Evolutionary conservation across 2,113 vertebrate genomes (phyloP).

Genomic region (Circaetus gallicus): DNA sequence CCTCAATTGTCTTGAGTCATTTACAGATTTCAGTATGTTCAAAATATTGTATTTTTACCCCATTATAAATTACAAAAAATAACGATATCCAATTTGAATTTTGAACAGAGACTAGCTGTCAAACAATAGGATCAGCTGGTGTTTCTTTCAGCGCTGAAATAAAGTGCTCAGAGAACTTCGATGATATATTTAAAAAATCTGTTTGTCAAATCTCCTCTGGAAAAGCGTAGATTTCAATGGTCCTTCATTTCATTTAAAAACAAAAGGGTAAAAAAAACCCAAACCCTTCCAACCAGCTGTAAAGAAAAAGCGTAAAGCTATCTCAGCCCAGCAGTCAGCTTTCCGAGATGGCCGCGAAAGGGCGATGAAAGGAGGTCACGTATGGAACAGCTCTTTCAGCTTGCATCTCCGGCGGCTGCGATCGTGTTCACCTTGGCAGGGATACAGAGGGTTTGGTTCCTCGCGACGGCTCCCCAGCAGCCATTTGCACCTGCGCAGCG

Average conservation of each 20-base stretch:
- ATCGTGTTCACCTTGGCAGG: neutral
- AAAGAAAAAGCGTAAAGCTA: neutral
- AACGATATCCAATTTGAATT: neutral
- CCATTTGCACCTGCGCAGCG: neutral
- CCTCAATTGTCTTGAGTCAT: neutral
- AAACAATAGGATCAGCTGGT: neutral
- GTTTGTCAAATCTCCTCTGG: neutral
- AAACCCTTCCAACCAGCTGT: neutral
- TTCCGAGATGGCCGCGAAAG: neutral
- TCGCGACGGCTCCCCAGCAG: neutral
- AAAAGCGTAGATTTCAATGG: neutral
- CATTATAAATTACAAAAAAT: neutral
- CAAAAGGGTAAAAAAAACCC: neutral
- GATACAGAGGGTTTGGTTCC: neutral
- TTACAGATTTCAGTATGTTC: neutral
- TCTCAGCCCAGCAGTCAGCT: neutral
- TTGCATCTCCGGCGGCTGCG: neutral
- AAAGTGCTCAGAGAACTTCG: neutral
- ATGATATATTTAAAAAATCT: neutral
- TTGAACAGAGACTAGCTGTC: neutral
- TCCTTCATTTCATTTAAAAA: neutral
- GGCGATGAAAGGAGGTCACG: constrained; percentile 4
- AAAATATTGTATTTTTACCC: neutral
- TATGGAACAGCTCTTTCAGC: neutral
- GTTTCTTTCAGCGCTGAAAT: neutral